phyloP scores from a whole-genome alignment of 2,888 invertebrate genomes.

The Gisinianus flammeolus region DNA sequence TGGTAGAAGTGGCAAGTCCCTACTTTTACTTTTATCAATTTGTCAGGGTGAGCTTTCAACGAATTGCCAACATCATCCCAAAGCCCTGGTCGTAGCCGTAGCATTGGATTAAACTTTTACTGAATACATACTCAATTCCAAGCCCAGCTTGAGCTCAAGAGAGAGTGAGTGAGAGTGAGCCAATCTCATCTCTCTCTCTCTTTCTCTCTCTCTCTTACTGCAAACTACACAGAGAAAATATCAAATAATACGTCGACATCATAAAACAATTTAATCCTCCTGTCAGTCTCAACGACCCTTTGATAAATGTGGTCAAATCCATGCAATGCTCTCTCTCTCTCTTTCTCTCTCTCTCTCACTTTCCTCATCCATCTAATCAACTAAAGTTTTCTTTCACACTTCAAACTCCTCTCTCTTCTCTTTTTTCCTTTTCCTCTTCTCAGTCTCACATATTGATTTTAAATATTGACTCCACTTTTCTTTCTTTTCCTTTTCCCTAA shows the following conservation, averaged over 20 bases:
- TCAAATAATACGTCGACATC: slow-evolving; percentile 31
- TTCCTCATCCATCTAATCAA: not conserved
- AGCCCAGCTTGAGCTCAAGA: not conserved
- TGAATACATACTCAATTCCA: not conserved
- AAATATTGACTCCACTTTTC: too few species aligned
- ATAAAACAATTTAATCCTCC: slow-evolving; percentile 37
- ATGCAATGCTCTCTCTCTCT: not conserved
- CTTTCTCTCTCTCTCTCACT: not conserved
- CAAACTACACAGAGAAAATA: not conserved
- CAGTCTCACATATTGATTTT: too few species aligned
- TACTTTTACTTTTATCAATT: slow-evolving; percentile 36
- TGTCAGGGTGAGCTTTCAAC: slow-evolving; percentile 42
- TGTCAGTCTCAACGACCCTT: slow-evolving; percentile 20
- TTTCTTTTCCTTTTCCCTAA: too few species aligned
- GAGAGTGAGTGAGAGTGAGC: not conserved
- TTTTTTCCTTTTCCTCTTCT: too few species aligned
- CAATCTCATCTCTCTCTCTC: not conserved
- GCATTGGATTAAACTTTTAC: slow-evolving; percentile 33
- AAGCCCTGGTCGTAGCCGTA: slow-evolving; percentile 12
- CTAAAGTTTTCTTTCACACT: too few species aligned
- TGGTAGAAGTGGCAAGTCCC: slow-evolving; percentile 1
- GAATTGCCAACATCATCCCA: slow-evolving; percentile 30
- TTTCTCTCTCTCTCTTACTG: not conserved
- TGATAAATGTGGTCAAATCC: slow-evolving; percentile 35
- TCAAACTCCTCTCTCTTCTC: too few species aligned